Evolutionary conservation across 2,797 vertebrate genomes (phyloP).

Genomic region (Carapus acus): DNA sequence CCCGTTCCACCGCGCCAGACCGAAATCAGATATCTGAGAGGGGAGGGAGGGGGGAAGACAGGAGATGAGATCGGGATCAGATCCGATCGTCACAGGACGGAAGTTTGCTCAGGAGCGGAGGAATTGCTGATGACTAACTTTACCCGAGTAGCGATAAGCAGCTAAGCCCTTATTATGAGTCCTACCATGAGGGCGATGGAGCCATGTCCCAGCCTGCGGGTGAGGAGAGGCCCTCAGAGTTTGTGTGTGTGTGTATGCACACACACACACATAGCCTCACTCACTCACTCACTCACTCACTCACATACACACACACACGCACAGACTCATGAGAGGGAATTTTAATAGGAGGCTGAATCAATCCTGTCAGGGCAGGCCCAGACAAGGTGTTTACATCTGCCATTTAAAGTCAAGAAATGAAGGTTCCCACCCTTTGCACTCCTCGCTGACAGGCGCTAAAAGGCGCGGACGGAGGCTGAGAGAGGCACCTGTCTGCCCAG

Average conservation of each 20-base stretch:
- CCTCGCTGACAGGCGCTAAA: slow-evolving; percentile 44
- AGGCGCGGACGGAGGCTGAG: slow-evolving; percentile 37
- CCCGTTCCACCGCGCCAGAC: slow-evolving; percentile 93
- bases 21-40: slow-evolving; percentile 92
- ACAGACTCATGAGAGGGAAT: slow-evolving; percentile 25
- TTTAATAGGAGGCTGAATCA: slow-evolving; percentile 54
- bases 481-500: slow-evolving; percentile 54
- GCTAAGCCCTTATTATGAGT: slow-evolving; percentile 52
- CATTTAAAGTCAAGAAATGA: slow-evolving; percentile 52
- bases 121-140: slow-evolving; percentile 51
- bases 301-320: slow-evolving; percentile 11
- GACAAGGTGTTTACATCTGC: slow-evolving; percentile 72
- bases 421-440: slow-evolving; percentile 66
- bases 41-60: too few species aligned
- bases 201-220: slow-evolving; percentile 63
- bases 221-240: slow-evolving; percentile 60
- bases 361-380: slow-evolving; percentile 70
- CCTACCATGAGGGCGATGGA: slow-evolving; percentile 50
- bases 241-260: slow-evolving; percentile 46
- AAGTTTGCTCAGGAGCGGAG: slow-evolving; percentile 17
- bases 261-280: background rate
- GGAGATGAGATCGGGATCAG: too few species aligned
- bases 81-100: slow-evolving; percentile 19
- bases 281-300: too few species aligned
- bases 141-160: slow-evolving; percentile 37